Conservation (phyloP, 2,888 invertebrate genomes). For the Ctena decussata region DNA sequence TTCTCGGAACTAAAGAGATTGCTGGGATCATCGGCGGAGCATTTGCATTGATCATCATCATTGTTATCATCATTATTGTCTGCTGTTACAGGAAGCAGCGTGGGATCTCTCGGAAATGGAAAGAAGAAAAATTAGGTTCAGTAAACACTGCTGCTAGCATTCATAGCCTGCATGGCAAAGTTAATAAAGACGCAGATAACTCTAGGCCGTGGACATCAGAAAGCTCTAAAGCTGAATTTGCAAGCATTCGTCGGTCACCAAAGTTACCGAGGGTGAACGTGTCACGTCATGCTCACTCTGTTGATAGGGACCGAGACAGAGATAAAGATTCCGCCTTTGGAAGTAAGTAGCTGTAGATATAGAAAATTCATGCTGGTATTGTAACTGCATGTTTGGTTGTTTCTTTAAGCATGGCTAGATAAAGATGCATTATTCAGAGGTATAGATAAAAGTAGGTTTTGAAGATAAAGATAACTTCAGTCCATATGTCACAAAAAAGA, state of each 20-base stretch:
- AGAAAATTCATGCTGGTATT: background rate
- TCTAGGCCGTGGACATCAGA: conserved; percentile 63
- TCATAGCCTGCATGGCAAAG: conserved; percentile 61
- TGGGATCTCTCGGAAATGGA: conserved; percentile 67
- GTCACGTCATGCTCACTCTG: background rate
- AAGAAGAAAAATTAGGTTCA: conserved; percentile 69
- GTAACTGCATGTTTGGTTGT: no score
- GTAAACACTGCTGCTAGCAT: conserved; percentile 66
- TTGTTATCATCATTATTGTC: conserved; percentile 66
- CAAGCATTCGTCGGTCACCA: conserved; percentile 65
- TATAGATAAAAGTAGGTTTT: no score
- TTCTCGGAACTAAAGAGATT: conserved; percentile 67
- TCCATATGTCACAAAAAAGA: no score
- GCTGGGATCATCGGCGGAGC: conserved; percentile 67
- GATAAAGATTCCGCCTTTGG: conserved; percentile 7
- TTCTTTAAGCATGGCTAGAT: no score
- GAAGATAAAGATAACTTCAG: no score
- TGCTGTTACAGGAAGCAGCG: conserved; percentile 71
- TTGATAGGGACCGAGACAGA: background rate
- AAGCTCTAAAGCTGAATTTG: conserved; percentile 64
- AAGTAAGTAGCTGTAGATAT: conserved; percentile 11
- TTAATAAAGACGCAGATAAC: background rate
- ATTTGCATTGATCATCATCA: conserved; percentile 65
- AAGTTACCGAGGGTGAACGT: conserved; percentile 53
- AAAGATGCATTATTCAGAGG: no score